Conservation (phyloP, 1,140 invertebrate genomes). For the Parasteatoda tepidariorum region DNA sequence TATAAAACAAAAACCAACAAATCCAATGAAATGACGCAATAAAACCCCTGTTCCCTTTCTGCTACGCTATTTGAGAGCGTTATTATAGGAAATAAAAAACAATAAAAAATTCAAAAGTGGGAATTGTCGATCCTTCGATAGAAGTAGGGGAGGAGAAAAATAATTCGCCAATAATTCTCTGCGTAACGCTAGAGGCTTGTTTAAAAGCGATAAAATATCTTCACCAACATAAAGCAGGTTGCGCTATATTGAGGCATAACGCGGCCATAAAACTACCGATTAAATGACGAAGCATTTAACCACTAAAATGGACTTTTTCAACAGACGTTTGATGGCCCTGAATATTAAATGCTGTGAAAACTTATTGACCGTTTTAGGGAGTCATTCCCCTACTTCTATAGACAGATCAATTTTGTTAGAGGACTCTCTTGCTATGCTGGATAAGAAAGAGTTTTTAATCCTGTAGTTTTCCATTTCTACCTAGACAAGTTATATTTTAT, state of each 20-base stretch:
- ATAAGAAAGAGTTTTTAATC: no score
- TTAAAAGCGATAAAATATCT: slow-evolving; percentile 60
- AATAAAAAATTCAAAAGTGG: no score
- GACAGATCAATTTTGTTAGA: slow-evolving; percentile 53
- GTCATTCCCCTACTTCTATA: slow-evolving; percentile 11
- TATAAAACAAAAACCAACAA: no score
- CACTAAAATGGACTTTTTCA: slow-evolving; percentile 25
- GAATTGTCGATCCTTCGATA: background rate
- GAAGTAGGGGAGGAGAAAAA: slow-evolving; percentile 21
- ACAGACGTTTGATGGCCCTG: slow-evolving; percentile 47
- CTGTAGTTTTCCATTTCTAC: no score
- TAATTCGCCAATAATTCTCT: slow-evolving; percentile 16
- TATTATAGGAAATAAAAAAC: no score
- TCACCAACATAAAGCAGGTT: slow-evolving; percentile 38
- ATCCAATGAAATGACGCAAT: background rate
- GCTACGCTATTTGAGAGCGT: slow-evolving; percentile 13
- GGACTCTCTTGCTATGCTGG: no score
- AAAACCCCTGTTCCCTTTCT: background rate
- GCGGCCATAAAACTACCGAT: slow-evolving; percentile 38
- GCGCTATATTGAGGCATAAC: slow-evolving; percentile 46
- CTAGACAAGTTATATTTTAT: no score
- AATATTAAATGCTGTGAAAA: slow-evolving; percentile 52
- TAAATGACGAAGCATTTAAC: background rate
- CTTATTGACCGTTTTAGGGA: slow-evolving; percentile 50
- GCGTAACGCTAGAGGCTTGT: slow-evolving; percentile 39